A percentile compares a stretch with the other conserved stretches of the same genome.
Conservation (phyloP, 2,113 vertebrate species). For the Porphyrio hochstetteri region DNA sequence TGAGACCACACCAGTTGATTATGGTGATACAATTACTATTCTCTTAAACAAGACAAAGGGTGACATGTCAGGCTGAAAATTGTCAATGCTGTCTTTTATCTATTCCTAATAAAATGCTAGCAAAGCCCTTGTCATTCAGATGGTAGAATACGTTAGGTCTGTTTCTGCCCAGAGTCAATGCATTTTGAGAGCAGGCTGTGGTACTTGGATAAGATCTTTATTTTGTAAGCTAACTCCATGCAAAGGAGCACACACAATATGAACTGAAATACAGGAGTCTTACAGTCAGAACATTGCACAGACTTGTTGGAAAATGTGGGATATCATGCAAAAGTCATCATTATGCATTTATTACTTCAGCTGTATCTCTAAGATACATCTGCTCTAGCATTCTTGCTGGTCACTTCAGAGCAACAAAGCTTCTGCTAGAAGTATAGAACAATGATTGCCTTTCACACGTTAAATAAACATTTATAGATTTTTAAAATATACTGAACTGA, state of each 20-base stretch:
- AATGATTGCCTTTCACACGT: background rate
- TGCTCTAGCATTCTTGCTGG: background rate
- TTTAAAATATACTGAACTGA: slow-evolving; percentile 6
- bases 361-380: background rate
- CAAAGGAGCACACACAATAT: background rate
- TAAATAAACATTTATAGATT: slow-evolving; percentile 2
- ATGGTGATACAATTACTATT: background rate
- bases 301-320: background rate
- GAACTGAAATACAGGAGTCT: background rate
- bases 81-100: background rate
- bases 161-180: background rate
- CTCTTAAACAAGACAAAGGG: background rate
- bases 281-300: background rate
- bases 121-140: background rate
- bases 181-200: background rate
- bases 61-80: background rate
- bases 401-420: background rate
- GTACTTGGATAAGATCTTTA: background rate
- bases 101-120: background rate
- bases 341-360: slow-evolving; percentile 8
- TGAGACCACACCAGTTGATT: background rate
- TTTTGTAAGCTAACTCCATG: background rate
- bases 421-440: background rate
- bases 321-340: background rate
- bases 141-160: background rate